Base-by-base conservation (phyloP, 2,113 vertebrate species). In the Ctenodactylus gundi region DNA sequence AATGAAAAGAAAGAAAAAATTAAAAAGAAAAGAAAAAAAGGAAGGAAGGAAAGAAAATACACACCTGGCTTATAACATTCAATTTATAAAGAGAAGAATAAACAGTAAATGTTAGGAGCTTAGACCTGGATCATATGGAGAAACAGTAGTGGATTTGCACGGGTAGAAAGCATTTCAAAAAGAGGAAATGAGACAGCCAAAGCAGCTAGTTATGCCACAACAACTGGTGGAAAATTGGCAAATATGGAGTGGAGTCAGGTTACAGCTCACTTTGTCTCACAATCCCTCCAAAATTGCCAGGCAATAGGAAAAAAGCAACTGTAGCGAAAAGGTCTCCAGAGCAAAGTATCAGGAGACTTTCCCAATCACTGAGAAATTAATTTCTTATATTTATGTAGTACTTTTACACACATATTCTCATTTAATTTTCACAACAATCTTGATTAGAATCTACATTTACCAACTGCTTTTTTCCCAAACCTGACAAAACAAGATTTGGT, bases 401-500 rank as follows among this genome's bases (percentile, higher is more conserved):
- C 27, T 58, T 57, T 58, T 34, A 67, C 17, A 88, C 67, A 18
- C 21, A 58, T 60, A 76, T 55, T 31, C 81, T 94, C 65, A 90
- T 51, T 78, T 90, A 81, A 90, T 62, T 81, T 90, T 88, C n/a
- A 46, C 17, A 93, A 73, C n/a, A 90, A 91, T 31, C 13, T 13
- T 80, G 14, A 93, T 6, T 80, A 14, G 49, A 70, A 83, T 91
- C 62, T 49, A 8, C 25, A 90, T 70, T 83, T 87, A 64, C 53
- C 18, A 85, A 80, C 12, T 67, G 53, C 34, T 85, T 90, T 60
- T 29, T 96, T 82, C 94, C 81, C 53, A 82, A 62, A 93, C 31
- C 82, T 93, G 46, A 90, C 58, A 27, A 85, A 90, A 94, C 44
- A 81, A 77, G 83, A 13, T 58, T 51, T 51, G 65, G 46, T 51